These are phyloP conservation scores for Cabera pusaria DNA, from an alignment of 2,888 invertebrate species.

Conservation along the genomic window DNA sequence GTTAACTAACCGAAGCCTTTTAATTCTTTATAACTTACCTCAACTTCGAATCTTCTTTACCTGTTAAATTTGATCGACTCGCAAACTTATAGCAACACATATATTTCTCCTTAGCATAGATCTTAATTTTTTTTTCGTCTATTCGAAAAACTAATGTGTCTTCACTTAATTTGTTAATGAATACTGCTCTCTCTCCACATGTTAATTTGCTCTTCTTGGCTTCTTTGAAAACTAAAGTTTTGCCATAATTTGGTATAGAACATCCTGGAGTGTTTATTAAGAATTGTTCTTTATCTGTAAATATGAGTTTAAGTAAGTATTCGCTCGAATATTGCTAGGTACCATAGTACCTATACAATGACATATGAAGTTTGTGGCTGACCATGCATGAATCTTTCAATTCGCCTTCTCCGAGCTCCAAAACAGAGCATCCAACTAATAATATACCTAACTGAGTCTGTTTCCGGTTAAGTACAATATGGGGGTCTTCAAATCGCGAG, in stretches of 20 bases:
- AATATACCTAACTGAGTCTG: too few relatives aligned
- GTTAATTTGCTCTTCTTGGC: constrained; percentile 21
- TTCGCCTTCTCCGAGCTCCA: too few relatives aligned
- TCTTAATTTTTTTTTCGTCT: constrained; percentile 35
- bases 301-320: too few relatives aligned
- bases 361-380: too few relatives aligned
- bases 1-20: background rate
- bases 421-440: too few relatives aligned
- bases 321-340: too few relatives aligned
- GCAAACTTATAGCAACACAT: constrained; percentile 53
- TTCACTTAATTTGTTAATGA: constrained; percentile 36
- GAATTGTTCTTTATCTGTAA: too few relatives aligned
- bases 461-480: too few relatives aligned
- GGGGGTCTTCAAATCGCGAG: too few relatives aligned
- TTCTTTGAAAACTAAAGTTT: constrained; percentile 39
- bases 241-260: constrained; percentile 53
- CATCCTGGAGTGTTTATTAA: constrained; percentile 58
- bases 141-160: constrained; percentile 43
- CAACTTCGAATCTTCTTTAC: constrained; percentile 39
- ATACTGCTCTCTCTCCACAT: constrained; percentile 49
- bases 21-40: constrained; percentile 38
- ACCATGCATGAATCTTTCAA: too few relatives aligned
- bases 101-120: constrained; percentile 29
- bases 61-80: constrained; percentile 32
- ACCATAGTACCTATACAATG: too few relatives aligned